Conservation (phyloP, 1,140 invertebrate species). For the Amyelois transitella region DNA sequence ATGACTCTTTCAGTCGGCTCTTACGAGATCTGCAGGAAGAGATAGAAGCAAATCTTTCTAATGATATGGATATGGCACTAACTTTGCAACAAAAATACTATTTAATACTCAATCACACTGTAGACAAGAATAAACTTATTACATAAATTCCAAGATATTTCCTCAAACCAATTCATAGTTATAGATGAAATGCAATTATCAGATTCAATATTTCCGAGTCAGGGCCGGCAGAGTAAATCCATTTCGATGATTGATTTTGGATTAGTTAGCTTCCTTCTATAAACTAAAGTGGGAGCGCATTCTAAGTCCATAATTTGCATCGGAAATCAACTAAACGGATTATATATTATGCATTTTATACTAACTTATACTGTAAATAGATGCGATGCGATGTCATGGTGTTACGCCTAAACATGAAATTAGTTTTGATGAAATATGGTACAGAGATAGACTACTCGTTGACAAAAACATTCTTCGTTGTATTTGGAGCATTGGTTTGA, state of each 20-base stretch:
- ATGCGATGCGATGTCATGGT: not conserved
- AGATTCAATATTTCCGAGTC: not conserved
- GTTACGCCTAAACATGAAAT: no score
- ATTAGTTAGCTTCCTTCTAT: not conserved
- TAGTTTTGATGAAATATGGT: no score
- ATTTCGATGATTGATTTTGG: not conserved
- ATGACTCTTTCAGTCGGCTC: no score
- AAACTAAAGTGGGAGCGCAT: not conserved
- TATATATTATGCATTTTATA: not conserved
- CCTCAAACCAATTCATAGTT: not conserved
- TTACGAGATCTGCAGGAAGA: no score
- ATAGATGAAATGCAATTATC: not conserved
- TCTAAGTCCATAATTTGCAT: not conserved
- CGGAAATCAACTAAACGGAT: not conserved
- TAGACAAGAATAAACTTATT: not conserved
- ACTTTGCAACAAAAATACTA: no score
- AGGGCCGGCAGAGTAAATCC: not conserved
- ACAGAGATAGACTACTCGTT: no score
- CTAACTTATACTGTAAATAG: not conserved
- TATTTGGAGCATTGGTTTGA: no score
- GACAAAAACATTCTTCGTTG: no score
- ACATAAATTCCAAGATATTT: not conserved
- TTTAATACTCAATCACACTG: no score
- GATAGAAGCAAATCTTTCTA: no score
- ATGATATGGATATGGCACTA: no score